A percentile compares a stretch with the other conserved stretches of the same genome.
Conservation (phyloP, 2,113 vertebrate genomes). For the Isichthys henryi region DNA sequence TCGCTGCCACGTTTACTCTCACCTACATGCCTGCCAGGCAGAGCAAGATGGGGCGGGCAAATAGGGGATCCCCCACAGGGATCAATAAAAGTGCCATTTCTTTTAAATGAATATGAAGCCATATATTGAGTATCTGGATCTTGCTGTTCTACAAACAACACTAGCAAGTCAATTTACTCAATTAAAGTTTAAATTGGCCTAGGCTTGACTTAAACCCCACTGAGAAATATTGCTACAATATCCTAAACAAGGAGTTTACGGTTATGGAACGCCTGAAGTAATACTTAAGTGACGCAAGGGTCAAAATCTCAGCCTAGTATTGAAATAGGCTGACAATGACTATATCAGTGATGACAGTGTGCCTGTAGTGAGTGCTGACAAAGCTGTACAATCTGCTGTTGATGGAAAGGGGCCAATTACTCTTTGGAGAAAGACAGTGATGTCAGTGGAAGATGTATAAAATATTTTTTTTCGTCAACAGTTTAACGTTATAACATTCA, state of each 20-base stretch:
- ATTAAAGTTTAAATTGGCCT: neutral
- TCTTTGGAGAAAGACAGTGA: neutral
- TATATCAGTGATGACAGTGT: neutral
- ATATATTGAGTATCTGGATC: neutral
- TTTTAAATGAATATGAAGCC: neutral
- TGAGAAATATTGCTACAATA: neutral
- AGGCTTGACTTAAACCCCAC: neutral
- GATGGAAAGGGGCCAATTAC: neutral
- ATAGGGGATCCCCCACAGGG: neutral
- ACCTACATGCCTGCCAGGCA: neutral
- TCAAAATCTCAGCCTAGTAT: neutral
- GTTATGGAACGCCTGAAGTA: neutral
- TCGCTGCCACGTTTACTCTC: neutral
- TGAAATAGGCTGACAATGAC: neutral
- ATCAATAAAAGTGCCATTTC: neutral
- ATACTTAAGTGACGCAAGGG: neutral
- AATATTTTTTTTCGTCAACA: neutral
- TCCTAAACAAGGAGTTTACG: neutral
- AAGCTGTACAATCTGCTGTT: neutral
- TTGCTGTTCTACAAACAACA: neutral
- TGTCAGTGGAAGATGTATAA: neutral
- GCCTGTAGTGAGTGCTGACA: neutral
- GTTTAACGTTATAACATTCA: neutral
- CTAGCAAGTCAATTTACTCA: neutral
- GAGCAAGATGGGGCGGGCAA: no score